These are phyloP conservation scores for Neoniphon sammara DNA, from an alignment of 2,797 vertebrate species.

Conservation along the genomic window DNA sequence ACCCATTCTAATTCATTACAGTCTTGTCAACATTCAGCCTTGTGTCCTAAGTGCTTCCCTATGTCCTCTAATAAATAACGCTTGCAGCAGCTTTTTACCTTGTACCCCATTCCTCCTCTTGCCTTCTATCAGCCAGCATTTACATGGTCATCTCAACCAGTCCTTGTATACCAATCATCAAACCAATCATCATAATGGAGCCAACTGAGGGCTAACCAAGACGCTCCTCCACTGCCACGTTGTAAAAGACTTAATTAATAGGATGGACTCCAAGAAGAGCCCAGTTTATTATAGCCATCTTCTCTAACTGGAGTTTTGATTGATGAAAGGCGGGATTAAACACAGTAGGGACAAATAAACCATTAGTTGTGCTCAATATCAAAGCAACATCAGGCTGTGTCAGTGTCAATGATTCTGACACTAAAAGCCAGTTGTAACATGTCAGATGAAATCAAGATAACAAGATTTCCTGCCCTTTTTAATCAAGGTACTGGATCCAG, in stretches of 20 bases:
- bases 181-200: slow-evolving; percentile 77
- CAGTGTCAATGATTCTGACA: not conserved
- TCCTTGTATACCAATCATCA: slow-evolving; percentile 66
- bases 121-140: slow-evolving; percentile 61
- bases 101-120: slow-evolving; percentile 43
- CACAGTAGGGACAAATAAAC: slow-evolving; percentile 2
- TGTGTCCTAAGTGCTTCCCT: slow-evolving; percentile 45
- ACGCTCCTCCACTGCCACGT: slow-evolving; percentile 33
- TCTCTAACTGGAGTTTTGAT: slow-evolving; percentile 9
- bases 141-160: slow-evolving; percentile 44
- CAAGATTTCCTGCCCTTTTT: not conserved
- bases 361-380: not conserved
- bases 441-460: not conserved
- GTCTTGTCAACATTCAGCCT: slow-evolving; percentile 36
- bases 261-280: slow-evolving; percentile 36
- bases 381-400: not conserved
- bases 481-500: not conserved
- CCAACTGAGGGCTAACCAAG: slow-evolving; percentile 28
- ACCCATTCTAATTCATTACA: slow-evolving; percentile 46
- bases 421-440: not conserved
- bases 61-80: slow-evolving; percentile 51
- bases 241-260: slow-evolving; percentile 57
- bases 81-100: slow-evolving; percentile 49
- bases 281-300: slow-evolving; percentile 30
- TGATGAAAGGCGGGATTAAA: slow-evolving; percentile 4